Base-by-base conservation (phyloP, 2,113 vertebrate genomes). In the Saguinus midas region DNA sequence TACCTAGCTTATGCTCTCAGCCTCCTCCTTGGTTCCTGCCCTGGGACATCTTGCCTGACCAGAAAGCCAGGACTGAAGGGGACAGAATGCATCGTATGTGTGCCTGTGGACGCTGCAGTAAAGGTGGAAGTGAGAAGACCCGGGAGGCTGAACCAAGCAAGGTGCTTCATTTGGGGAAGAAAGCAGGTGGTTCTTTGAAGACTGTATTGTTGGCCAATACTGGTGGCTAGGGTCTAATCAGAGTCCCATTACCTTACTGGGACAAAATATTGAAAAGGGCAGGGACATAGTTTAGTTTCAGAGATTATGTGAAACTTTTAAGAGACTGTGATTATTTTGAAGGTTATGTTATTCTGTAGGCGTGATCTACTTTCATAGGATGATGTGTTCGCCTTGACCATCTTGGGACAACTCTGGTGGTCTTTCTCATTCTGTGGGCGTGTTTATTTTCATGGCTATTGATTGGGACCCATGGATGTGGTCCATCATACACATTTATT, bases 161-260 rank as follows among this genome's bases (percentile, higher is more conserved):
- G 32, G 87, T 70, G 87, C 76, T 86, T 87, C 96, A 95, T 92
- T 96, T 95, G 97, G 96, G 97, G 72, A 92, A 97, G 87, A 82
- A 97, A 97, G 73, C 87, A 98, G 96, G 96, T 95, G 84, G 92
- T 84, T 93, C 57, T 93, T 8, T 13, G 57, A 86, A 92, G 90
- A 58, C 76, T 64, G 89, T 73, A 18, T 79, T 57, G 55, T 76
- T 92, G 94, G 64, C 55, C 57, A 21, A 68, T 76, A 78, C 90
- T 93, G 93, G 82, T 82, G 87, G 80, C 50, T 90, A 90, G 94
- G 87, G 25, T 96, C 72, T 87, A 37, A 57, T 90, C 35, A 89
- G 82, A 50, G 50, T 85, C 66, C 37, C 76, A 40, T 35, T 78
- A 87, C 66, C 52, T 72, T 64, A 43, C 40, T 87, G 52, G 91